Evolutionary conservation across 2,113 vertebrate genomes (phyloP).

Genomic region (Glaucidium brasilianum): DNA sequence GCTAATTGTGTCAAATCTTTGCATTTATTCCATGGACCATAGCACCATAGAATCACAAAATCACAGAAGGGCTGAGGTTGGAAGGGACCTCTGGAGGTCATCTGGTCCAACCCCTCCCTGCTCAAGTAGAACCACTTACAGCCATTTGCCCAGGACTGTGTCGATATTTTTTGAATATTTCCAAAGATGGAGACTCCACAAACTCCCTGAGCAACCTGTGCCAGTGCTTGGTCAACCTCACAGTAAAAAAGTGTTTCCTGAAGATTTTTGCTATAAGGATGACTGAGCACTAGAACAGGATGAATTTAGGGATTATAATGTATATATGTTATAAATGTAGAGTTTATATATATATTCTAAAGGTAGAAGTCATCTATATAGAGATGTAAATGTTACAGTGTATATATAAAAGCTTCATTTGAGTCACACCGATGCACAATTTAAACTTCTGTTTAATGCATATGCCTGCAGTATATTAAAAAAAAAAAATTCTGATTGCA

Average conservation of each 20-base stretch:
- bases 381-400: not conserved
- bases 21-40: not conserved
- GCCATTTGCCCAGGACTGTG: not conserved
- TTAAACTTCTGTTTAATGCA: not conserved
- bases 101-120: not conserved
- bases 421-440: not conserved
- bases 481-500: not conserved
- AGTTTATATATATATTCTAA: not conserved
- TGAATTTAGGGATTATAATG: not conserved
- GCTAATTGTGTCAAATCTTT: not conserved
- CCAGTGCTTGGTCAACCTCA: rapidly evolving
- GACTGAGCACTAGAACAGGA: not conserved
- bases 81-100: not conserved
- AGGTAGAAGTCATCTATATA: not conserved
- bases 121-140: not conserved
- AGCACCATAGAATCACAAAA: not conserved
- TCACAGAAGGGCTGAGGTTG: not conserved
- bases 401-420: not conserved
- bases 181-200: not conserved
- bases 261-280: not conserved
- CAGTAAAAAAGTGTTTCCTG: not conserved
- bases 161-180: not conserved
- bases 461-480: rapidly evolving
- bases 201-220: not conserved
- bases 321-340: not conserved